phyloP scores from a whole-genome alignment of 2,797 vertebrate species.

The Typhlichthys subterraneus region DNA sequence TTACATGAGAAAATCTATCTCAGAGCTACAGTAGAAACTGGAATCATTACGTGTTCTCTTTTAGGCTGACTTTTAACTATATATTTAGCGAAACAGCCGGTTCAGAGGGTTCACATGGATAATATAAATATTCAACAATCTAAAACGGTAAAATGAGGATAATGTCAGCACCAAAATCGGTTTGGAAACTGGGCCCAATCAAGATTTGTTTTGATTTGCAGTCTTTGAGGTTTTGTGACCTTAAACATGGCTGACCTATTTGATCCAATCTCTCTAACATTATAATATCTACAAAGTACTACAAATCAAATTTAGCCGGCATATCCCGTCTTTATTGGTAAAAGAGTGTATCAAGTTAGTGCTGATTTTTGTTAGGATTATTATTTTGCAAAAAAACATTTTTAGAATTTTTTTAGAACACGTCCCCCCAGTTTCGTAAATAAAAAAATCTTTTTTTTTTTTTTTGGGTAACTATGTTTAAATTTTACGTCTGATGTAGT shows the following conservation, averaged over 20 bases:
- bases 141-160: slow-evolving; percentile 21
- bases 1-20: background rate
- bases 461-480: no score
- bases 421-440: no score
- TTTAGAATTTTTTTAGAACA: no score
- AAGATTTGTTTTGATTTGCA: slow-evolving; percentile 45
- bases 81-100: slow-evolving; percentile 15
- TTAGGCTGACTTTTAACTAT: slow-evolving; percentile 6
- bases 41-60: background rate
- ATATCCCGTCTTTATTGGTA: slow-evolving; percentile 35
- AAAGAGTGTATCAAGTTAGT: background rate
- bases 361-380: no score
- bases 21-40: background rate
- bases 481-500: no score
- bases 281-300: slow-evolving; percentile 47
- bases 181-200: slow-evolving; percentile 24
- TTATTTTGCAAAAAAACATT: no score
- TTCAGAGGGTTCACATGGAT: slow-evolving; percentile 31
- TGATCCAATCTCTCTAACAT: slow-evolving; percentile 47
- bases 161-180: slow-evolving; percentile 22
- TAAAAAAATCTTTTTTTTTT: no score
- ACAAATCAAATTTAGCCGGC: slow-evolving; percentile 22
- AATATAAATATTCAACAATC: slow-evolving; percentile 20
- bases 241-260: slow-evolving; percentile 45
- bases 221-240: slow-evolving; percentile 28